Conservation (phyloP, 1,140 invertebrate species). For the Hylaeus volcanicus region DNA sequence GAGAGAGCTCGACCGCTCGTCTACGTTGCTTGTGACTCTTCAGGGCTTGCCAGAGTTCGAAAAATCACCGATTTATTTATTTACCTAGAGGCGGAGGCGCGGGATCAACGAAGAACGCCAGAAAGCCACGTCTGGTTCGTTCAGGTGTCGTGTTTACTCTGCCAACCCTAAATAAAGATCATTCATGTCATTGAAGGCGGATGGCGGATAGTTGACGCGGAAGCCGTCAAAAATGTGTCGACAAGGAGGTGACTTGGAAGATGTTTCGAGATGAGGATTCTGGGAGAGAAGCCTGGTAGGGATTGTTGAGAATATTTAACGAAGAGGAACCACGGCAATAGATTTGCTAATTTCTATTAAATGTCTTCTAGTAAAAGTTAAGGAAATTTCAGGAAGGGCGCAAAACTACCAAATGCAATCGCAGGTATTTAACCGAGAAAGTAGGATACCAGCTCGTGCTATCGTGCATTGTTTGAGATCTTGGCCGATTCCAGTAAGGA, state of each 20-base stretch:
- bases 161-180: constrained; percentile 74
- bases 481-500: constrained; percentile 28
- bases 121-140: constrained; percentile 35
- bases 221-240: constrained; percentile 18
- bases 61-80: constrained; percentile 69
- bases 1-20: constrained; percentile 15
- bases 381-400: too few relatives aligned
- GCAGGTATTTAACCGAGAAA: not conserved
- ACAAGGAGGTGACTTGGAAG: not conserved
- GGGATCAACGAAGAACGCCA: constrained; percentile 7
- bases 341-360: too few relatives aligned
- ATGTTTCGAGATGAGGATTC: not conserved
- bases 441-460: constrained; percentile 18
- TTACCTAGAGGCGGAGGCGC: constrained; percentile 57
- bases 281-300: not conserved
- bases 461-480: constrained; percentile 15
- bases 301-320: too few relatives aligned
- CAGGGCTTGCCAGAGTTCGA: constrained; percentile 30
- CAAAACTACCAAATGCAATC: constrained; percentile 20
- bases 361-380: too few relatives aligned
- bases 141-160: constrained; percentile 70
- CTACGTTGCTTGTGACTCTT: constrained; percentile 13
- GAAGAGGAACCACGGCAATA: too few relatives aligned
- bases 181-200: not conserved
- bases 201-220: not conserved